Evolutionary conservation across 2,797 vertebrate genomes (phyloP).

Genomic region (Argya squamiceps): DNA sequence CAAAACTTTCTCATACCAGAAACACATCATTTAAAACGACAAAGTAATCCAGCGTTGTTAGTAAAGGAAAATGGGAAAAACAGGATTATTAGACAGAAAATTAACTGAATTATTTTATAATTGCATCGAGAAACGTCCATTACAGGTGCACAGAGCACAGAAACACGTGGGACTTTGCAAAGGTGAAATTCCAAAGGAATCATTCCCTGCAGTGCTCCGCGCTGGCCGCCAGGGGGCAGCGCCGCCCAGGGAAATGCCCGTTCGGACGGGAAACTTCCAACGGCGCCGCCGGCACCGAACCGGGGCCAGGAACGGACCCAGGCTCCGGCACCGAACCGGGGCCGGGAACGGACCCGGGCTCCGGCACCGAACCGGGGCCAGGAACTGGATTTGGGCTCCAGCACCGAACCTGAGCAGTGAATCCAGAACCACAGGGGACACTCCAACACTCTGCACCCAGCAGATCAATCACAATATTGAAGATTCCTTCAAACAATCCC

Average conservation of each 20-base stretch:
- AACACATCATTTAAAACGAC: background rate
- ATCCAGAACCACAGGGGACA: too few species aligned
- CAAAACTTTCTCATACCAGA: background rate
- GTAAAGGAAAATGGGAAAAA: background rate
- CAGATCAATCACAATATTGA: fast-evolving
- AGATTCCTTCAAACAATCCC: background rate
- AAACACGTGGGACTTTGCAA: background rate
- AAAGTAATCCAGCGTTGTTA: background rate
- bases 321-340: too few species aligned
- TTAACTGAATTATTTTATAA: background rate
- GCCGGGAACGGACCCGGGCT: background rate
- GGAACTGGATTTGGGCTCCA: too few species aligned
- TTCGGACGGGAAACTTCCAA: too few species aligned
- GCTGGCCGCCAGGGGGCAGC: slow-evolving; percentile 60
- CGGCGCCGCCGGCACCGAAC: background rate
- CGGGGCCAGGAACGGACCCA: fast-evolving
- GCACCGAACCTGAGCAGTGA: fast-evolving
- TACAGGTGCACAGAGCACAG: fast-evolving
- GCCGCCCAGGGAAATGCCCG: background rate
- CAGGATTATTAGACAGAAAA: background rate
- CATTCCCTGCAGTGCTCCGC: background rate
- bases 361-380: fast-evolving
- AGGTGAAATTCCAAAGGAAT: fast-evolving
- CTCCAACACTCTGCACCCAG: too few species aligned
- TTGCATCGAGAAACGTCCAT: fast-evolving